These are phyloP conservation scores for Amblyraja radiata DNA, from an alignment of 2,797 vertebrate genomes.

Conservation along the genomic window DNA sequence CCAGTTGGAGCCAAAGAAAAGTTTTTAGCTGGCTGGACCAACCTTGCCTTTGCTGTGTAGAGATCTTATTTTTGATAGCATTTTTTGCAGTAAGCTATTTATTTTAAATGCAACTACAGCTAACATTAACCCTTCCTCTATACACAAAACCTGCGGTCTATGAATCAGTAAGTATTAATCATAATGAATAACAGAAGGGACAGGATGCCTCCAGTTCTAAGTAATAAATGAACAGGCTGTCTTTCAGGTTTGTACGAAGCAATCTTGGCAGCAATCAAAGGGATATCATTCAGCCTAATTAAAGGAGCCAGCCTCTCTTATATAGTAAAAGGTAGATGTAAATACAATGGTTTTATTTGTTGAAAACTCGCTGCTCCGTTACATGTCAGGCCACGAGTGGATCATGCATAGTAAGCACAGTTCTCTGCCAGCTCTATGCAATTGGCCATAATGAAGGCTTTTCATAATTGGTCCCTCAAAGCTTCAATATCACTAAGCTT, in stretches of 20 bases:
- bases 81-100: conserved; percentile 12
- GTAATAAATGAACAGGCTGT: conserved; percentile 31
- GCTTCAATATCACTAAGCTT: conserved; percentile 26
- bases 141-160: background rate
- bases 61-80: conserved; percentile 14
- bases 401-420: conserved; percentile 21
- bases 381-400: conserved; percentile 14
- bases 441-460: conserved; percentile 33
- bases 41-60: background rate
- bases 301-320: conserved; percentile 19
- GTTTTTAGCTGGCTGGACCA: background rate
- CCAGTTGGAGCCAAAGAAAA: background rate
- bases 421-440: conserved; percentile 30
- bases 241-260: conserved; percentile 28
- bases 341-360: conserved; percentile 34
- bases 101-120: conserved; percentile 18
- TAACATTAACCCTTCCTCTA: conserved; percentile 24
- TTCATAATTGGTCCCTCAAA: conserved; percentile 31
- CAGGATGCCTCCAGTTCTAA: conserved; percentile 32
- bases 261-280: conserved; percentile 33
- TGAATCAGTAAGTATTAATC: conserved; percentile 36
- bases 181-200: conserved; percentile 33
- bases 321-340: conserved; percentile 29
- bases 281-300: conserved; percentile 35
- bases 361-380: conserved; percentile 2